Conservation (phyloP, 2,797 vertebrate genomes). For the Pangasius sanitwongsei region DNA sequence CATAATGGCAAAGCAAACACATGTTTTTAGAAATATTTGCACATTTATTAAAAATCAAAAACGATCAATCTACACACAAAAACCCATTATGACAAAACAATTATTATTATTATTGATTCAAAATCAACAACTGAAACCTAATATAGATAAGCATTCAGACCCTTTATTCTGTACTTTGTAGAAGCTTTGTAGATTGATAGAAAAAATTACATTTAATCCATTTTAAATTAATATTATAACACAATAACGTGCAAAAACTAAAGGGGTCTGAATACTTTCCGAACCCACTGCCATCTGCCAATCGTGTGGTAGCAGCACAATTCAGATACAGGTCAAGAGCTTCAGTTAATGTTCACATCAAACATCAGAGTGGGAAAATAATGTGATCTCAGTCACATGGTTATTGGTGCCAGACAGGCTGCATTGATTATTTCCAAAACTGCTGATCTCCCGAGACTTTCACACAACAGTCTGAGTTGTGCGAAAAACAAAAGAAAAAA, state of each 20-base stretch:
- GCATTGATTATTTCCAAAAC: background rate
- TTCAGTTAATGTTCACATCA: slow-evolving; percentile 4
- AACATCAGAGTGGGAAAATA: background rate
- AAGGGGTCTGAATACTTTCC: background rate
- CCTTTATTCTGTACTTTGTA: background rate
- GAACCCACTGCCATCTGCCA: background rate
- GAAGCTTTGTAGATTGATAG: background rate
- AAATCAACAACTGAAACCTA: background rate
- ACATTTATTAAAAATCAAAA: background rate
- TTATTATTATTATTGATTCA: background rate
- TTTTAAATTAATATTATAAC: background rate
- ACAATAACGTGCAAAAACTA: background rate
- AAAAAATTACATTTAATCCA: background rate
- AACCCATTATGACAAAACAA: background rate
- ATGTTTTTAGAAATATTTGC: background rate
- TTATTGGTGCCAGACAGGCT: background rate
- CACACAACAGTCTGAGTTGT: background rate
- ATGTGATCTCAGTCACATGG: background rate
- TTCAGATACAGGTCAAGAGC: background rate
- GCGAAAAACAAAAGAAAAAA: background rate
- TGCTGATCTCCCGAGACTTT: background rate
- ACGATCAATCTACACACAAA: background rate
- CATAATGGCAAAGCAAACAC: background rate
- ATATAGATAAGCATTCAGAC: background rate
- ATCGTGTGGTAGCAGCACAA: background rate